Conservation (phyloP, 2,797 vertebrate species). For the Corythornis leucogaster region DNA sequence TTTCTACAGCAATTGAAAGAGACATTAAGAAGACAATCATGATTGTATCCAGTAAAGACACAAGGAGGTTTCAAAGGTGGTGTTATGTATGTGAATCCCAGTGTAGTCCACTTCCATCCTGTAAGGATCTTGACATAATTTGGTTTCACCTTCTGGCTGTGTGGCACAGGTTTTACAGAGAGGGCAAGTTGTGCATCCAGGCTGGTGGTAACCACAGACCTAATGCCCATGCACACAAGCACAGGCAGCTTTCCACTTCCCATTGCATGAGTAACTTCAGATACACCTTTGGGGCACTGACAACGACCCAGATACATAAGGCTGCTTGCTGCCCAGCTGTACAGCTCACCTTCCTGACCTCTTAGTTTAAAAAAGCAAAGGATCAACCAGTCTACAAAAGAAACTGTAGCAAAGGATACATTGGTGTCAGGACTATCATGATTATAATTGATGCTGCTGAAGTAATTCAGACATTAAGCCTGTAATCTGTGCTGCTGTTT, state of each 20-base stretch:
- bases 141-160: not conserved
- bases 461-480: conserved; percentile 38
- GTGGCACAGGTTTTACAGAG: not conserved
- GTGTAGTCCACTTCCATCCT: not conserved
- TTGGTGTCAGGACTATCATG: conserved; percentile 15
- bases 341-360: conserved; percentile 46
- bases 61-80: not conserved
- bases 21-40: not conserved
- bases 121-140: not conserved
- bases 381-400: conserved; percentile 19
- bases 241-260: not conserved
- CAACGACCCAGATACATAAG: not conserved
- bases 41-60: not conserved
- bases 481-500: conserved; percentile 43
- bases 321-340: conserved; percentile 34
- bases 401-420: not conserved
- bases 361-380: conserved; percentile 1
- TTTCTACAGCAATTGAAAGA: not conserved
- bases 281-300: conserved; percentile 7
- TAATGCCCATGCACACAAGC: not conserved
- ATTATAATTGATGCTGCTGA: conserved; percentile 14
- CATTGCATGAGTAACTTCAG: not conserved
- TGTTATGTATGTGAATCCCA: not conserved
- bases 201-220: not conserved
- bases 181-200: not conserved